These are phyloP conservation scores for Hoplostethus mediterraneus DNA, from an alignment of 2,797 vertebrate genomes.

Conservation along the genomic window DNA sequence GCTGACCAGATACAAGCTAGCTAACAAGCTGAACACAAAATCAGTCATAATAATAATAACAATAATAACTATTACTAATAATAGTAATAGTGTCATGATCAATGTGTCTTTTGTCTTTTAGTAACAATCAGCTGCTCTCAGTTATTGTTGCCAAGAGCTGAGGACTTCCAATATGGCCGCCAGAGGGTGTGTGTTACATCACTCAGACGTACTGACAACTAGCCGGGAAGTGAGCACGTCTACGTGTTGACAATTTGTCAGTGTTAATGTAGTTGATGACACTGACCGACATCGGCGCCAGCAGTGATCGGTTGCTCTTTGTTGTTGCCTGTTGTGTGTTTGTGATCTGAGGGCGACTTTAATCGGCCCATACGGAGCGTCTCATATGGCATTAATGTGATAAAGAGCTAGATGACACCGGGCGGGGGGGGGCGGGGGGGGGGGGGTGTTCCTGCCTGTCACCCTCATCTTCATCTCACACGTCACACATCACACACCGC, in stretches of 20 bases:
- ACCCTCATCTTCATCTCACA: slow-evolving; percentile 55
- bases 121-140: no score
- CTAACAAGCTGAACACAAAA: no score
- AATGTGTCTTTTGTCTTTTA: no score
- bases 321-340: slow-evolving; percentile 8
- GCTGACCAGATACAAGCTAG: no score
- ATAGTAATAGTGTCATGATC: no score
- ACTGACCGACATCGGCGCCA: neutral
- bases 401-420: slow-evolving; percentile 53
- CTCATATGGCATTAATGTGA: slow-evolving; percentile 46
- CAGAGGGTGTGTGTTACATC: neutral
- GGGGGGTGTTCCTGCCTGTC: slow-evolving; percentile 50
- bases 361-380: slow-evolving; percentile 53
- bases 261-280: slow-evolving; percentile 9
- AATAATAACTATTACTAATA: no score
- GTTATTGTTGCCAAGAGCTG: slow-evolving; percentile 27
- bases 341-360: slow-evolving; percentile 36
- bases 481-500: slow-evolving; percentile 40
- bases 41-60: no score
- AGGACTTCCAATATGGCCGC: slow-evolving; percentile 12
- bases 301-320: neutral
- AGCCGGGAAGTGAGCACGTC: slow-evolving; percentile 6
- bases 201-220: neutral
- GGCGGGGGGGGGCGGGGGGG: slow-evolving; percentile 2
- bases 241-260: slow-evolving; percentile 24